Evolutionary conservation across 1,140 invertebrate genomes (phyloP).

Genomic region (Plodia interpunctella): DNA sequence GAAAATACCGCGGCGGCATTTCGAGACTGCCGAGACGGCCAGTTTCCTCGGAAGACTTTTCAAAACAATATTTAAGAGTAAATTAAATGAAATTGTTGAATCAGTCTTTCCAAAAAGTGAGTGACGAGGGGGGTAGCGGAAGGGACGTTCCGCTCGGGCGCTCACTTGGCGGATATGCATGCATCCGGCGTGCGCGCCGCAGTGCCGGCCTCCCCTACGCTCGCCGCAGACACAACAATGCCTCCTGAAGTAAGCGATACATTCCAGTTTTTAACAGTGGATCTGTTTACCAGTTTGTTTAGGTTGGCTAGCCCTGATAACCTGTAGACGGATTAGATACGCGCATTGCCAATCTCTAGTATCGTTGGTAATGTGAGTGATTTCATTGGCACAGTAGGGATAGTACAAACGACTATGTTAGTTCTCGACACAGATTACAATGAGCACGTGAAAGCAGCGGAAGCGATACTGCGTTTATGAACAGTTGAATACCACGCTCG

Average conservation of each 20-base stretch:
- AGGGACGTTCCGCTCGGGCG: constrained; percentile 65
- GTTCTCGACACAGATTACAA: not conserved
- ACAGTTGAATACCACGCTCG: not conserved
- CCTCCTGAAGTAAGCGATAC: not conserved
- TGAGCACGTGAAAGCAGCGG: constrained; percentile 3
- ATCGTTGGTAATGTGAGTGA: too few species aligned
- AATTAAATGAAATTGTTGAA: not conserved
- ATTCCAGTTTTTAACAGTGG: not conserved
- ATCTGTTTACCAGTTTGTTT: too few species aligned
- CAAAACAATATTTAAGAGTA: not conserved
- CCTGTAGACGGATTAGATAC: too few species aligned
- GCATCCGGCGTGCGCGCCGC: constrained; percentile 68
- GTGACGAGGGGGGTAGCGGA: constrained; percentile 57
- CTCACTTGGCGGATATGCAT: constrained; percentile 62
- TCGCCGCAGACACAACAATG: constrained; percentile 10
- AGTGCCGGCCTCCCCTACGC: constrained; percentile 38
- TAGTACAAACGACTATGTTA: not conserved
- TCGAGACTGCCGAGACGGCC: not conserved
- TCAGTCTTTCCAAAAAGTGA: constrained; percentile 27
- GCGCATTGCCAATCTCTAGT: too few species aligned
- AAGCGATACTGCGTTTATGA: not conserved
- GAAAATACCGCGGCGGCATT: constrained; percentile 5
- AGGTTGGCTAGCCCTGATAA: too few species aligned
- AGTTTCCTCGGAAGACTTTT: not conserved
- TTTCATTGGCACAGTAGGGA: too few species aligned